These are phyloP conservation scores for Epinephelus fuscoguttatus DNA, from an alignment of 2,113 vertebrate genomes.

Conservation along the genomic window DNA sequence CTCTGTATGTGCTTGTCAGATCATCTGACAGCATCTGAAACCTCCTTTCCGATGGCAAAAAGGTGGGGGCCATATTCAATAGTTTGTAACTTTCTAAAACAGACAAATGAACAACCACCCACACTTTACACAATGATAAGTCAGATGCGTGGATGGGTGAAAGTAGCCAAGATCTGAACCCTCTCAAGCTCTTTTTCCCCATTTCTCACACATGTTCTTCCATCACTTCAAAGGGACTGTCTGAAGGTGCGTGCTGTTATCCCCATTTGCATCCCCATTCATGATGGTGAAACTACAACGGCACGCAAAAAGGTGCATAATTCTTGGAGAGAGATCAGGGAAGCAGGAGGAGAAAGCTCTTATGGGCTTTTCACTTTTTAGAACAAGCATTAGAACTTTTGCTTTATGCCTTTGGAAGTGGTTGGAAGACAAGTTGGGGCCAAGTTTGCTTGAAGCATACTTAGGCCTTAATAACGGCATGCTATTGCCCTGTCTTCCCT, in stretches of 20 bases:
- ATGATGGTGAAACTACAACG: neutral
- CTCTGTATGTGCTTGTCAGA: neutral
- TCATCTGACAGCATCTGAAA: neutral
- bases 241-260: neutral
- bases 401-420: neutral
- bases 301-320: too few species aligned
- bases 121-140: too few species aligned
- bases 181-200: too few species aligned
- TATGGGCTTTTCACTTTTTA: neutral
- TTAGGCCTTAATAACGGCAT: neutral
- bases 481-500: neutral
- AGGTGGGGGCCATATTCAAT: too few species aligned
- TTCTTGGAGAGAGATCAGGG: too few species aligned
- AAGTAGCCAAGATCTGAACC: too few species aligned
- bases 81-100: neutral
- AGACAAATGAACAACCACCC: neutral
- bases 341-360: neutral
- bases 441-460: neutral
- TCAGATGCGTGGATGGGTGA: too few species aligned
- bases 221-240: too few species aligned
- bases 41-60: neutral
- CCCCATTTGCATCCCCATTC: neutral
- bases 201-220: neutral
- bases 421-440: neutral
- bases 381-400: neutral